A percentile compares a stretch with the other conserved stretches of the same genome.
phyloP scores from a whole-genome alignment of 2,113 vertebrate species.

The Bambusicola thoracicus region DNA sequence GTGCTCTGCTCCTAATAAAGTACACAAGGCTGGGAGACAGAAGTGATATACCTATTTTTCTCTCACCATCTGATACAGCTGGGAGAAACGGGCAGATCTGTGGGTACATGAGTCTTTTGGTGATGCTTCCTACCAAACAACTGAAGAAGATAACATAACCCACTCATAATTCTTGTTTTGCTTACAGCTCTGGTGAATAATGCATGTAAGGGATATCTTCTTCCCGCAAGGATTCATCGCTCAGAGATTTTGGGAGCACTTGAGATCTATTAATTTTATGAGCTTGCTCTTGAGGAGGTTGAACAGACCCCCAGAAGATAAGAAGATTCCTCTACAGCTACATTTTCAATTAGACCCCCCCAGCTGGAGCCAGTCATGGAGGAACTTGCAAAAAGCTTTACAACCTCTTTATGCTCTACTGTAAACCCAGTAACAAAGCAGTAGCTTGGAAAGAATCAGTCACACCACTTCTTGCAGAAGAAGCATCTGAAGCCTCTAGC shows the following conservation, averaged over 20 bases:
- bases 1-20: not conserved
- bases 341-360: constrained; percentile 22
- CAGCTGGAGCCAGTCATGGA: rapidly evolving
- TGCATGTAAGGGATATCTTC: not conserved
- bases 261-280: constrained; percentile 36
- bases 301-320: not conserved
- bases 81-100: not conserved
- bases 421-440: not conserved
- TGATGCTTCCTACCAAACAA: not conserved
- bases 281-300: not conserved
- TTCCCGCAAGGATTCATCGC: not conserved
- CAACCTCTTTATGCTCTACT: not conserved
- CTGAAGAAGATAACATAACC: not conserved
- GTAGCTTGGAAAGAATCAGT: not conserved
- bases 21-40: not conserved
- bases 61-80: not conserved
- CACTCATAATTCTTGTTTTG: not conserved
- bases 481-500: not conserved
- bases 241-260: not conserved
- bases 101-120: not conserved
- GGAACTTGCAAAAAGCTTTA: not conserved
- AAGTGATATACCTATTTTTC: not conserved
- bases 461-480: not conserved
- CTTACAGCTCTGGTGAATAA: not conserved
- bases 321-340: not conserved